Percentiles rank a stretch among this genome's conserved stretches.
Evolutionary conservation across 2,113 vertebrate genomes (phyloP).

Genomic region (Chionomys nivalis): DNA sequence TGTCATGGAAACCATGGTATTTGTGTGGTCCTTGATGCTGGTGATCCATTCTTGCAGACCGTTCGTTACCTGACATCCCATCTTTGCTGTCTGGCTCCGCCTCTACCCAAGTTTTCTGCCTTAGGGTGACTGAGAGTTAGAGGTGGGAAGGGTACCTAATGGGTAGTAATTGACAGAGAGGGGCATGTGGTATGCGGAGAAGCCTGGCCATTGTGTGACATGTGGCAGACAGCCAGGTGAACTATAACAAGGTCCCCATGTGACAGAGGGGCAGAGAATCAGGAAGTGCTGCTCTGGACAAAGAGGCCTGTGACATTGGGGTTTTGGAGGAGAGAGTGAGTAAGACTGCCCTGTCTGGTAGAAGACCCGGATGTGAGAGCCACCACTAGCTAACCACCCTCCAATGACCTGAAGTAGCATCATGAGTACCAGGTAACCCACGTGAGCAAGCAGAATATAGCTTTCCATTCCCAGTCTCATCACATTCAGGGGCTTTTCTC

Average conservation of each 20-base stretch:
- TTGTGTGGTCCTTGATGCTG: not conserved
- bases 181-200: not conserved
- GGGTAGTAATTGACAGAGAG: rapidly evolving
- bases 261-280: not conserved
- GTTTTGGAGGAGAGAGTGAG: not conserved
- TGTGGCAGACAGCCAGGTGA: not conserved
- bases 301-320: not conserved
- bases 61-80: not conserved
- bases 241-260: not conserved
- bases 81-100: not conserved
- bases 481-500: not conserved
- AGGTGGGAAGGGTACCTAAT: not conserved
- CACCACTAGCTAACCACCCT: rapidly evolving
- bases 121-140: not conserved
- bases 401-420: not conserved
- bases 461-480: not conserved
- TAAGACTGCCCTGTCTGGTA: not conserved
- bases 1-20: slow-evolving; percentile 49
- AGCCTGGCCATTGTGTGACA: not conserved
- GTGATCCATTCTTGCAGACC: not conserved
- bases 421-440: not conserved
- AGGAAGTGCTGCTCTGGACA: not conserved
- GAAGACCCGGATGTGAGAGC: not conserved
- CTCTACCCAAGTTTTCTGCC: not conserved
- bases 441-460: not conserved